phyloP scores from a whole-genome alignment of 2,797 vertebrate species.

The Halcyon leucocephala region DNA sequence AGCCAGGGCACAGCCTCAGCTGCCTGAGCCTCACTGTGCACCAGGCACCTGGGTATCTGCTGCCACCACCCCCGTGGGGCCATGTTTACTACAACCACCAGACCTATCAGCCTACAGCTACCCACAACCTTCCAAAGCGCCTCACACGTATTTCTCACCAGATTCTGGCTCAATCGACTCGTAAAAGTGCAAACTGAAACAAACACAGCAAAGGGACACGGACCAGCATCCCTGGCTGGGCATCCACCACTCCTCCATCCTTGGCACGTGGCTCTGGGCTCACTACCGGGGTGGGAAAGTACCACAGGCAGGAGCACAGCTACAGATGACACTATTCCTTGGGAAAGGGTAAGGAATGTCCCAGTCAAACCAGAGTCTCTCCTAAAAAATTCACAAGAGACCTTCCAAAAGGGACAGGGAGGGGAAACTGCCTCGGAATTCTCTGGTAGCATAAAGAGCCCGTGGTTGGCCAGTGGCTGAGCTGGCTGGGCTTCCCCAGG shows the following conservation, averaged over 20 bases:
- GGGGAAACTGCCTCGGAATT: not conserved
- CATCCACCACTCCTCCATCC: slow-evolving; percentile 43
- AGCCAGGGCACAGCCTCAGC: not conserved
- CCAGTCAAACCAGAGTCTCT: not conserved
- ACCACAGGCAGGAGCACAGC: not conserved
- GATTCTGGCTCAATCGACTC: slow-evolving; percentile 46
- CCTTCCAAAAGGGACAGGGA: not conserved
- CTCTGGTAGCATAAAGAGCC: not conserved
- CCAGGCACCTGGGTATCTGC: slow-evolving; percentile 39
- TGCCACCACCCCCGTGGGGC: slow-evolving; percentile 32
- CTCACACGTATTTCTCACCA: not conserved
- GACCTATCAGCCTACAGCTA: not conserved
- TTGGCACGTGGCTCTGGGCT: slow-evolving; percentile 11
- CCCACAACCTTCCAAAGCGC: not conserved
- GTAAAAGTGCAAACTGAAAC: slow-evolving; percentile 71
- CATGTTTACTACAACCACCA: slow-evolving; percentile 47
- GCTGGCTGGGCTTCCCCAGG: not conserved
- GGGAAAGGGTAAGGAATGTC: not conserved
- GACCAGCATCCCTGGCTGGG: slow-evolving; percentile 22
- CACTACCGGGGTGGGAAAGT: not conserved
- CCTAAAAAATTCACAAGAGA: not conserved
- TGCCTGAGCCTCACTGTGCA: not conserved
- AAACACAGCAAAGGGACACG: slow-evolving; percentile 64
- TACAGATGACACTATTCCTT: not conserved
- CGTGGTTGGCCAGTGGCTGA: not conserved